Percentiles rank a stretch among this genome's conserved stretches.
phyloP scores from a whole-genome alignment of 2,113 vertebrate genomes.

The Mastomys coucha region DNA sequence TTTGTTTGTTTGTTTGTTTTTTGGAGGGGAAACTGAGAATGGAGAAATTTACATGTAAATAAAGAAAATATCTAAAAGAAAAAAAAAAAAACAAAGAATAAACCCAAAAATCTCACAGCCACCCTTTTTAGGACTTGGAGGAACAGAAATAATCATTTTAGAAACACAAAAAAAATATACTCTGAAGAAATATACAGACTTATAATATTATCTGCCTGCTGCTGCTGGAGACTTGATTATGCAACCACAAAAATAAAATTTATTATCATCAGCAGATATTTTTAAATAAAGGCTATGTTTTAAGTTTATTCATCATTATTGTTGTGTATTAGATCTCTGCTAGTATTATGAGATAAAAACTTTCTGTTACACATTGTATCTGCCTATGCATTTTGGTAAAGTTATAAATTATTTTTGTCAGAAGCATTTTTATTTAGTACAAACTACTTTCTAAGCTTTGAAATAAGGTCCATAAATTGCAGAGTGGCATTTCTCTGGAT shows the following conservation, averaged over 20 bases:
- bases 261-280: not conserved
- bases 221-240: not conserved
- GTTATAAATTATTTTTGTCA: not conserved
- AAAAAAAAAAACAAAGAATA: too few relatives aligned
- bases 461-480: conserved; percentile 18
- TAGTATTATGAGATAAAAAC: not conserved
- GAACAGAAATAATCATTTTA: too few relatives aligned
- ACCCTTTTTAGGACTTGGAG: too few relatives aligned
- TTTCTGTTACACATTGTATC: not conserved
- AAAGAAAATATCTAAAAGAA: too few relatives aligned
- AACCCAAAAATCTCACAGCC: too few relatives aligned
- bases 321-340: not conserved
- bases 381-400: not conserved
- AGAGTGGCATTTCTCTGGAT: not conserved
- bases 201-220: not conserved
- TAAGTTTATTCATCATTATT: not conserved
- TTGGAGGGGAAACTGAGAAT: too few relatives aligned
- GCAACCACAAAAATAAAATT: not conserved
- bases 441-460: not conserved
- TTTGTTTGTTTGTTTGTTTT: too few relatives aligned
- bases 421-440: conserved; percentile 9
- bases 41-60: too few relatives aligned
- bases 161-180: not conserved
- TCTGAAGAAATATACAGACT: not conserved
- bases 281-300: not conserved